Evolutionary conservation across 2,113 vertebrate species (phyloP).

Genomic region (Daphoenositta chrysoptera): DNA sequence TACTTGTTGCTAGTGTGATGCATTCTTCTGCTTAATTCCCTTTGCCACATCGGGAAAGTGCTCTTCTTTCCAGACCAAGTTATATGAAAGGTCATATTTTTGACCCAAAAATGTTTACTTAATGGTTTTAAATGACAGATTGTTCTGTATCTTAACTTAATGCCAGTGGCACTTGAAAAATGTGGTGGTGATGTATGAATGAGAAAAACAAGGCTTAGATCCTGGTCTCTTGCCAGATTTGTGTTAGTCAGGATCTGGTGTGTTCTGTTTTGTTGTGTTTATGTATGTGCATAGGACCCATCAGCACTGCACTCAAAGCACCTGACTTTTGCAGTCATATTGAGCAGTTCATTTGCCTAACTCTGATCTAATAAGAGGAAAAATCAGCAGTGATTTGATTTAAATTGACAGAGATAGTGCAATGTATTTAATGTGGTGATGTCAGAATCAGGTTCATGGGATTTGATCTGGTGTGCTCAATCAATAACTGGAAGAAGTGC

Average conservation of each 20-base stretch:
- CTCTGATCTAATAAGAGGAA: not conserved
- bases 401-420: not conserved
- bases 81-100: not conserved
- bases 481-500: not conserved
- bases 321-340: not conserved
- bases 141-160: constrained; percentile 22
- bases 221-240: constrained; percentile 4
- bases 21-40: not conserved
- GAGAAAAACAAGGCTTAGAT: constrained; percentile 19
- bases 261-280: not conserved
- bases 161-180: constrained; percentile 38
- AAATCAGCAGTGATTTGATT: not conserved
- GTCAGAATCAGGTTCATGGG: not conserved
- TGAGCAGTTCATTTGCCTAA: not conserved
- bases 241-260: not conserved
- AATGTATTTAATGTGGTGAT: not conserved
- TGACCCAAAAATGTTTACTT: not conserved
- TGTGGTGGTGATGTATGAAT: not conserved
- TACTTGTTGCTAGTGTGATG: not conserved
- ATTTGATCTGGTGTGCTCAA: not conserved
- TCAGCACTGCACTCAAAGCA: not conserved
- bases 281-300: not conserved
- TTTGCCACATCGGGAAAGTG: not conserved
- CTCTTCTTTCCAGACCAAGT: not conserved
- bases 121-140: not conserved